Evolutionary conservation across 2,797 vertebrate species (phyloP).

Genomic region (Alosa sapidissima): DNA sequence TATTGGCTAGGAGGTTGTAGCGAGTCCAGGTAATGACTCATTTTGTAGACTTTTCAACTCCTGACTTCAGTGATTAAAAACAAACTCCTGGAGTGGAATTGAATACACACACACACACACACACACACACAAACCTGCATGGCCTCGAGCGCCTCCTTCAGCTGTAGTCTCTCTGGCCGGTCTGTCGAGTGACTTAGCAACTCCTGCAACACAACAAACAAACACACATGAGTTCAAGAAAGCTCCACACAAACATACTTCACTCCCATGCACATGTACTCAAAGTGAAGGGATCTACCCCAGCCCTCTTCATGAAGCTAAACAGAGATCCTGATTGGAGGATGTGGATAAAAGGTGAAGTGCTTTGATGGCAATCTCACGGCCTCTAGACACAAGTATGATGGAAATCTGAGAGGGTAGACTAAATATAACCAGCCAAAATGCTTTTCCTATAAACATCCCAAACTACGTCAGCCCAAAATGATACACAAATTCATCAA

Average conservation of each 20-base stretch:
- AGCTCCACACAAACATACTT: not conserved
- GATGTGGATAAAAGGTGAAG: not conserved
- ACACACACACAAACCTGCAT: constrained; percentile 84
- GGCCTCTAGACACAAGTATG: not conserved
- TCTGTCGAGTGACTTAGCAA: constrained; percentile 90
- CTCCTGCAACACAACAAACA: constrained; percentile 73
- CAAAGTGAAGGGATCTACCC: not conserved
- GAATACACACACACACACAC: not conserved
- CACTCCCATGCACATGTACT: not conserved
- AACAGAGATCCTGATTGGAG: constrained; percentile 3
- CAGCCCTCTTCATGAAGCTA: not conserved
- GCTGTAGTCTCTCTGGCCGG: constrained; percentile 87
- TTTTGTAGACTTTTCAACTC: not conserved
- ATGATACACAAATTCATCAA: not conserved
- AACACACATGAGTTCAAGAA: not conserved
- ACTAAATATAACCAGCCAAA: not conserved
- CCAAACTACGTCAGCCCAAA: not conserved
- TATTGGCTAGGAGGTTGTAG: not conserved
- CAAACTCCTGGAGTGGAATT: not conserved
- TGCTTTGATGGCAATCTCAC: not conserved
- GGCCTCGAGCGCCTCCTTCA: constrained; percentile 93
- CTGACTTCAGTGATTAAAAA: not conserved
- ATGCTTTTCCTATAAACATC: not conserved
- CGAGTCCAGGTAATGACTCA: constrained; percentile 13
- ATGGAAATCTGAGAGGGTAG: not conserved